phyloP scores from a whole-genome alignment of 2,888 invertebrate genomes.

The Dilophus febrilis region DNA sequence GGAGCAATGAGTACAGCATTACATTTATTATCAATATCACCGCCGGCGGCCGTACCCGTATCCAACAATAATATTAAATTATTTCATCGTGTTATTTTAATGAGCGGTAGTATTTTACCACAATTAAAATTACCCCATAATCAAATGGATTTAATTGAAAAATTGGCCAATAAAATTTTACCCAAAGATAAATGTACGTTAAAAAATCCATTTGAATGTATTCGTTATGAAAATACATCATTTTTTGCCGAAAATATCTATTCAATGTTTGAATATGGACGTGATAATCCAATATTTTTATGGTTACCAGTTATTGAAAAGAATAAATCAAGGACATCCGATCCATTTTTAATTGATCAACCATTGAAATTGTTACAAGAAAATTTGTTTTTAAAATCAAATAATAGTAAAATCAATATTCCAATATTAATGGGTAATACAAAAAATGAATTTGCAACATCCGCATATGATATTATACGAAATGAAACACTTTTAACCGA shows the following conservation, averaged over 20 bases:
- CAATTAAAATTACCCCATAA: constrained; percentile 22
- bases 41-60: constrained; percentile 28
- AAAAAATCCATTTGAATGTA: constrained; percentile 29
- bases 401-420: constrained; percentile 29
- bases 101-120: constrained; percentile 30
- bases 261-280: constrained; percentile 16
- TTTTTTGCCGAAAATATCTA: constrained; percentile 12
- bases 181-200: constrained; percentile 18
- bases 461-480: constrained; percentile 24
- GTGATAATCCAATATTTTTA: constrained; percentile 18
- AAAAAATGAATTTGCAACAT: constrained; percentile 31
- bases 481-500: constrained; percentile 26
- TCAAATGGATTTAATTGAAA: constrained; percentile 31
- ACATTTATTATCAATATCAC: constrained; percentile 25
- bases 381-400: constrained; percentile 27
- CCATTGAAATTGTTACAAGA: constrained; percentile 28
- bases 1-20: constrained; percentile 17
- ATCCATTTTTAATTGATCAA: too few relatives aligned
- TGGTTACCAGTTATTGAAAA: constrained; percentile 35
- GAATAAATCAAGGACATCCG: too few relatives aligned
- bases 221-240: constrained; percentile 21
- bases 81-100: constrained; percentile 36
- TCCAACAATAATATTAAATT: constrained; percentile 20
- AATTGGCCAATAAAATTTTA: constrained; percentile 31
- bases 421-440: constrained; percentile 34